Percentiles rank a stretch among this genome's conserved stretches.
phyloP scores from a whole-genome alignment of 2,113 vertebrate genomes.

The Ailuropoda melanoleuca region DNA sequence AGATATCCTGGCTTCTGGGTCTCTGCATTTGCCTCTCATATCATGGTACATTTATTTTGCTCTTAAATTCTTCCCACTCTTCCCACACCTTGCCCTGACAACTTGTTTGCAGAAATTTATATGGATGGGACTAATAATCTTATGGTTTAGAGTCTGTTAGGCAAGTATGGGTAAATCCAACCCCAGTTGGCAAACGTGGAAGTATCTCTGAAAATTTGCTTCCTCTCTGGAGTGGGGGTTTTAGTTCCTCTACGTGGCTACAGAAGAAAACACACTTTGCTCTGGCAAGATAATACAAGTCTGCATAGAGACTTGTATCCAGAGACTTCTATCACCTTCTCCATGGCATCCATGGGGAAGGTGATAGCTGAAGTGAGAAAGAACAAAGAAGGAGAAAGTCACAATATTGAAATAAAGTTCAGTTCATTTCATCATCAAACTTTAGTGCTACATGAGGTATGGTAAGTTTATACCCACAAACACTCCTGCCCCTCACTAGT shows the following conservation, averaged over 20 bases:
- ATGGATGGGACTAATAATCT: neutral
- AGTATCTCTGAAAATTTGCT: neutral
- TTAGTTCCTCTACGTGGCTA: neutral
- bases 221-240: neutral
- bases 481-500: neutral
- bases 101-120: neutral
- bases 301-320: neutral
- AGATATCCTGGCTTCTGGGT: too few species aligned
- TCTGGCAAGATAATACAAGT: neutral
- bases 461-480: neutral
- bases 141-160: neutral
- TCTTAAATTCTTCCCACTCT: neutral
- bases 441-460: neutral
- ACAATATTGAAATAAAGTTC: neutral
- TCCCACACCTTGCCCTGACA: neutral
- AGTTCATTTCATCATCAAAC: neutral
- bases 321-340: neutral
- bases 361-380: neutral
- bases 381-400: neutral
- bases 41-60: neutral
- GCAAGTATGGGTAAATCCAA: neutral
- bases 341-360: neutral
- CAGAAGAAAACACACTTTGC: neutral
- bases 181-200: neutral
- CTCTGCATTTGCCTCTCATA: neutral